Base-by-base conservation (phyloP, 2,888 invertebrate species). In the Pristionchus arcanus region DNA sequence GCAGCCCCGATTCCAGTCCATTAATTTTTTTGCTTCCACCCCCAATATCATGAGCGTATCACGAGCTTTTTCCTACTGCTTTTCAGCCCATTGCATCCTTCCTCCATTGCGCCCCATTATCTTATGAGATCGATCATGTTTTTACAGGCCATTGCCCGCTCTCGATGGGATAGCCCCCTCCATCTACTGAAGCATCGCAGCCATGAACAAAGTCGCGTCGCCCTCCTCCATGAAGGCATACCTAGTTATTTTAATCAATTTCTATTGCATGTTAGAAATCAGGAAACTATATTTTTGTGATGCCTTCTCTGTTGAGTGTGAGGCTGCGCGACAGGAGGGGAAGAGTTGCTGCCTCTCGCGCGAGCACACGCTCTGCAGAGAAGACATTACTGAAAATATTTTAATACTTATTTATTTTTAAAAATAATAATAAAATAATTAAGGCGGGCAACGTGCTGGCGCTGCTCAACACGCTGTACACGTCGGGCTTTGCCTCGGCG, bases 401-500 rank as follows among this genome's bases (percentile, higher is more conserved):
- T 55, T 28, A 49, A 19, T 84, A n/a, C n/a, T 53, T 55, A 84
- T 31, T 55, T 31, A 15, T 84, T 42, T 15, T 55, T 84, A 28
- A 53, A 21, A 11, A 0, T 21, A 55, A 5, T n/a, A 25, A 31
- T 11, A 5, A 53, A 1, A 4, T 28, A 84, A 19, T 59, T 85
- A 15, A 49, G 66, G 59, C 90, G 59, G 92, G 92, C 87, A 92
- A 92, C 91, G 95, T 95, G 2, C 91, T 95, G 71, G 94, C 93
- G 2, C 90, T 95, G 53, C 92, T 95, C 49, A 94, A 95, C 89
- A 94, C 94, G 4, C 90, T 95, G 68, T 95, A 94, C 89, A 92
- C 94, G 37, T 93, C 93, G n/a, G 95, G 94, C 25, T 94, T 95
- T 90, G 95, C 94, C 53, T 93, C 93, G 91, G 91, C 91, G 31